phyloP scores from a whole-genome alignment of 2,797 vertebrate species.

The Periparus ater region DNA sequence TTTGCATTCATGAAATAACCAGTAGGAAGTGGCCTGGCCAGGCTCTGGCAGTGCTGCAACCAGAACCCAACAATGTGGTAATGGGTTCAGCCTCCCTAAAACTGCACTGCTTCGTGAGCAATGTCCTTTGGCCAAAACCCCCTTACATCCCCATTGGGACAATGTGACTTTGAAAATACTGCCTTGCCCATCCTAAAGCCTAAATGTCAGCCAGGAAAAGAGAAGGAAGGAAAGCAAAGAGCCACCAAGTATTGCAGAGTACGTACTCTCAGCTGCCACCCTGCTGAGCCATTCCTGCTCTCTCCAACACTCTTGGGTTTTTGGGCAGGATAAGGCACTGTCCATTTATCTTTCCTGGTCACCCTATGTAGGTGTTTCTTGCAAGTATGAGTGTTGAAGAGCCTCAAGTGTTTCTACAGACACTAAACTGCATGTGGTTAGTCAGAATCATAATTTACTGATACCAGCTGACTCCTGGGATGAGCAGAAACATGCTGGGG shows the following conservation, averaged over 20 bases:
- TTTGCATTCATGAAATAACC: not conserved
- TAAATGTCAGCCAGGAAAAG: not conserved
- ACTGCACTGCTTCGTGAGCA: not conserved
- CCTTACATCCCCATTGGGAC: not conserved
- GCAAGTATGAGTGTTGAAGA: not conserved
- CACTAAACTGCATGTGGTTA: conserved; percentile 12
- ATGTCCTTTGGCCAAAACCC: not conserved
- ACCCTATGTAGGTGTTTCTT: not conserved
- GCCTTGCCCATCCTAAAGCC: not conserved
- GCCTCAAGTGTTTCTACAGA: conserved; percentile 32
- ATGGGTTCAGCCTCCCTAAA: not conserved
- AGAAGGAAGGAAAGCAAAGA: not conserved
- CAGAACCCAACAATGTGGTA: not conserved
- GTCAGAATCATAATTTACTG: conserved; percentile 24
- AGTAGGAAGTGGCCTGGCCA: not conserved
- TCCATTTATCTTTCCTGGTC: not conserved
- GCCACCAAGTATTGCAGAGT: not conserved
- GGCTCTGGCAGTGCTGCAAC: not conserved
- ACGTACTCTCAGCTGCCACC: not conserved
- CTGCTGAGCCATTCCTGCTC: not conserved
- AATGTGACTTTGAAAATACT: not conserved
- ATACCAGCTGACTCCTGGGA: conserved; percentile 31
- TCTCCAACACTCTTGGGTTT: not conserved
- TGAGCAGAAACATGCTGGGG: conserved; percentile 41
- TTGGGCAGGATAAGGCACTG: not conserved